Evolutionary conservation across 2,113 vertebrate species (phyloP).

Genomic region (Poeciliopsis turrubarensis): DNA sequence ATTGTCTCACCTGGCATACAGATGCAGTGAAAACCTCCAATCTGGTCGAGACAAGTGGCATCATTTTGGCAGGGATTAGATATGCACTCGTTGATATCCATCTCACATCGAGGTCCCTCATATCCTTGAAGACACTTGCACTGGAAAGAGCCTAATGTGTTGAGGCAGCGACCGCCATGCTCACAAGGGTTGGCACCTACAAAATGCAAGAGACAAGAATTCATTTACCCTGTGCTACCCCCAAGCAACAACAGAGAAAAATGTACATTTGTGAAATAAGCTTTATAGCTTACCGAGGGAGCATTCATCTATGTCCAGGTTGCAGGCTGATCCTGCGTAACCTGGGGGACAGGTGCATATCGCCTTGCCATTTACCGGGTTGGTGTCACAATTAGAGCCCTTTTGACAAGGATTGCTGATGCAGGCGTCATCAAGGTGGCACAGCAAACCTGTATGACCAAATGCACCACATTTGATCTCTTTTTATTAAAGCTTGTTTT

Average conservation of each 20-base stretch:
- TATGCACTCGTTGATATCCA: slow-evolving; percentile 94
- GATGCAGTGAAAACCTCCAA: slow-evolving; percentile 95
- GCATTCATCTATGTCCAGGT: slow-evolving; percentile 94
- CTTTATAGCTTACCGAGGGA: slow-evolving; percentile 82
- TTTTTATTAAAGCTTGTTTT: no score
- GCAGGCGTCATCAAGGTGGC: slow-evolving; percentile 93
- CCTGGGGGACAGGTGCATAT: slow-evolving; percentile 96
- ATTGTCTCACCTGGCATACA: slow-evolving; percentile 90
- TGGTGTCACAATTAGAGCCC: slow-evolving; percentile 97
- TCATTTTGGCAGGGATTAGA: slow-evolving; percentile 96
- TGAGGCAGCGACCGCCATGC: slow-evolving; percentile 93
- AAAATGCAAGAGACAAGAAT: slow-evolving; percentile 8
- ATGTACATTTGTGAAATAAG: not conserved
- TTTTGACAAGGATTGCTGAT: slow-evolving; percentile 98
- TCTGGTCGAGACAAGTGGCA: slow-evolving; percentile 96
- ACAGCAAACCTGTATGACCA: slow-evolving; percentile 85
- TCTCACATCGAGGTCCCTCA: slow-evolving; percentile 91
- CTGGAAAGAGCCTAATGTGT: slow-evolving; percentile 95
- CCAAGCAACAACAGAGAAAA: not conserved
- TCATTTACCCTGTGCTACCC: not conserved
- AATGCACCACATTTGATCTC: not conserved
- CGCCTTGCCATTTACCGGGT: slow-evolving; percentile 95
- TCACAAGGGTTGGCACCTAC: slow-evolving; percentile 95
- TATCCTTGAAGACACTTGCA: slow-evolving; percentile 94
- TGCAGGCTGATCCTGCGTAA: slow-evolving; percentile 93